Evolutionary conservation across 2,113 vertebrate genomes (phyloP).

Genomic region (Mungos mungo): DNA sequence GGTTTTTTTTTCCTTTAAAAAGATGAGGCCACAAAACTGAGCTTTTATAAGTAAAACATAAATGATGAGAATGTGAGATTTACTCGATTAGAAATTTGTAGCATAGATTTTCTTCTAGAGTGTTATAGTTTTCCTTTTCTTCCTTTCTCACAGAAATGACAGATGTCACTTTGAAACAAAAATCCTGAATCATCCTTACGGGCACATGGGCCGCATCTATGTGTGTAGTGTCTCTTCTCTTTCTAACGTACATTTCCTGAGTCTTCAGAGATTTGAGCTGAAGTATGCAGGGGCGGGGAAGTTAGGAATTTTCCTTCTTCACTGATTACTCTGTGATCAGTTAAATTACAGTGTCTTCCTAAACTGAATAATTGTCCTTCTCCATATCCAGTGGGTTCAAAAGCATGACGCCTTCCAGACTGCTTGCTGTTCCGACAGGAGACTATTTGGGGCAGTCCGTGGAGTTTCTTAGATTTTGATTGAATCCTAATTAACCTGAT

Average conservation of each 20-base stretch:
- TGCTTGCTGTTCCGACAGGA: neutral
- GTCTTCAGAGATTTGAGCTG: neutral
- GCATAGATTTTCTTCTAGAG: neutral
- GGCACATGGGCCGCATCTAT: neutral
- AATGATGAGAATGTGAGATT: neutral
- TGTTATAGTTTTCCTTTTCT: neutral
- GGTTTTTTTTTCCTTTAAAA: neutral
- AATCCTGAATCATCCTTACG: neutral
- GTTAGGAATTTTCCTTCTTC: neutral
- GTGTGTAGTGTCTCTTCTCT: neutral
- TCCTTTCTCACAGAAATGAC: neutral
- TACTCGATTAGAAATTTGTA: neutral
- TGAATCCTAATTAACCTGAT: slow-evolving; percentile 50
- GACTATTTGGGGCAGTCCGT: neutral
- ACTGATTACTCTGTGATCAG: neutral
- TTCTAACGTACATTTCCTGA: neutral
- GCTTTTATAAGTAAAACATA: neutral
- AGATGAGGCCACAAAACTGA: neutral
- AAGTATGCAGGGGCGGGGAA: neutral
- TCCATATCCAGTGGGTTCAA: neutral
- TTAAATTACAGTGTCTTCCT: neutral
- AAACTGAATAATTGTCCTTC: neutral
- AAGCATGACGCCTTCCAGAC: neutral
- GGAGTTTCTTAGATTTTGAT: slow-evolving; percentile 39
- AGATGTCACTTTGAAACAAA: neutral